These are phyloP conservation scores for Tupiocoris notatus DNA, from an alignment of 2,888 invertebrate species.

Conservation along the genomic window DNA sequence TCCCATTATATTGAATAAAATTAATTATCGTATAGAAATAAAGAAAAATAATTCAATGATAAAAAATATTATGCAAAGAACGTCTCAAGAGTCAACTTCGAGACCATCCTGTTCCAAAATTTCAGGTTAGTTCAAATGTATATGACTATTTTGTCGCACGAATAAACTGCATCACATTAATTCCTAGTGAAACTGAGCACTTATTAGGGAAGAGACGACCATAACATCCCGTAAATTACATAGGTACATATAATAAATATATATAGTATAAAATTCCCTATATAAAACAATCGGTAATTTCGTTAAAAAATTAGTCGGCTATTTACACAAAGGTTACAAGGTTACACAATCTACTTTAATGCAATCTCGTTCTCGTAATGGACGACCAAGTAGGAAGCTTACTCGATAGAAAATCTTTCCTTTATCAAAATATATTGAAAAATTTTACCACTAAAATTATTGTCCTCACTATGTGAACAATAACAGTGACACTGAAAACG, in stretches of 20 bases:
- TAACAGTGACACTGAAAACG: conserved; percentile 19
- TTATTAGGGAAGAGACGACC: background rate
- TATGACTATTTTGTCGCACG: background rate
- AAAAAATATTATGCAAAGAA: too few relatives aligned
- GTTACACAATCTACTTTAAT: background rate
- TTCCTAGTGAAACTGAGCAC: background rate
- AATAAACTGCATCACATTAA: background rate
- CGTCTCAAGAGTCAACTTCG: too few relatives aligned
- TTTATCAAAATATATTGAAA: conserved; percentile 28
- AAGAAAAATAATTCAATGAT: too few relatives aligned
- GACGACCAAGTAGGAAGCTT: conserved; percentile 30
- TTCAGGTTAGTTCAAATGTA: background rate
- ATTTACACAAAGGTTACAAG: background rate
- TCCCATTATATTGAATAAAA: too few relatives aligned
- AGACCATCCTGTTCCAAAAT: background rate
- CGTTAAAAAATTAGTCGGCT: background rate
- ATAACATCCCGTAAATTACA: background rate
- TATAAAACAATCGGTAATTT: background rate
- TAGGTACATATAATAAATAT: background rate
- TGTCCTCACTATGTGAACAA: conserved; percentile 37
- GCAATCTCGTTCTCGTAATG: too few relatives aligned
- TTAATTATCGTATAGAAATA: too few relatives aligned
- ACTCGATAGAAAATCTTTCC: conserved; percentile 27
- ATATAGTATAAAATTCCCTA: background rate
- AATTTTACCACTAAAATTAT: conserved; percentile 19